Evolutionary conservation across 1,140 invertebrate genomes (phyloP).

Genomic region (Andricus grossulariae): DNA sequence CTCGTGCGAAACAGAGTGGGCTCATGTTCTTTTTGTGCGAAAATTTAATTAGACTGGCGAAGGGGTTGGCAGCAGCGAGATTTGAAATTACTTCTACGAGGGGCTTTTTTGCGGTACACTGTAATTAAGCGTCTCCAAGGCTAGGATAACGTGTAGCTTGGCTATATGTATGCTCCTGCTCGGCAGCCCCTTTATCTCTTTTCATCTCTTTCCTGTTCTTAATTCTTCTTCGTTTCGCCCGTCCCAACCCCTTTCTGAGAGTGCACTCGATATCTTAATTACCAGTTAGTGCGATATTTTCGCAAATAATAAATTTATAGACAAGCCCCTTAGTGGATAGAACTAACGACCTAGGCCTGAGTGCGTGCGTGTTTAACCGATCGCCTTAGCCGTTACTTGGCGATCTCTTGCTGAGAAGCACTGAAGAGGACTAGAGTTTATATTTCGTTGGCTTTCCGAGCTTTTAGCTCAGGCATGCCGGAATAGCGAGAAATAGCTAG

Average conservation of each 20-base stretch:
- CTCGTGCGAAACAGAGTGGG: conserved; percentile 36
- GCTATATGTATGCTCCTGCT: neutral
- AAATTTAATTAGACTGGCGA: conserved; percentile 69
- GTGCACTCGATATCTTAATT: conserved; percentile 64
- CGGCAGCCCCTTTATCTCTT: neutral
- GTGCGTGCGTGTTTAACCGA: conserved; percentile 31
- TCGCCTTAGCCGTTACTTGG: neutral
- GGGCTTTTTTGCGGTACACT: conserved; percentile 56
- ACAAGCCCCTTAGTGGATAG: conserved; percentile 4
- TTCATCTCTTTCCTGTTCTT: conserved; percentile 6
- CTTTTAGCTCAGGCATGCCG: conserved; percentile 3
- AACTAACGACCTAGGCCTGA: neutral
- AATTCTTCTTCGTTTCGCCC: conserved; percentile 5
- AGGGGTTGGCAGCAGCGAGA: conserved; percentile 51
- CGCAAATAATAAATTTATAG: conserved; percentile 66
- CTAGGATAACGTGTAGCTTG: conserved; percentile 18
- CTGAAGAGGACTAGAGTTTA: conserved; percentile 9
- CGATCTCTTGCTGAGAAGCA: conserved; percentile 21
- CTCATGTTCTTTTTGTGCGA: conserved; percentile 59
- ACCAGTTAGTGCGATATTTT: conserved; percentile 65
- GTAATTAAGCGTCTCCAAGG: conserved; percentile 60
- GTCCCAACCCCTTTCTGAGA: conserved; percentile 37
- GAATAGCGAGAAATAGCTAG: conserved; percentile 23
- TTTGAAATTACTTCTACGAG: conserved; percentile 68
- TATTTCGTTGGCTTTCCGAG: conserved; percentile 16